Base-by-base conservation (phyloP, 1,140 invertebrate species). In the Chlorops oryzae region DNA sequence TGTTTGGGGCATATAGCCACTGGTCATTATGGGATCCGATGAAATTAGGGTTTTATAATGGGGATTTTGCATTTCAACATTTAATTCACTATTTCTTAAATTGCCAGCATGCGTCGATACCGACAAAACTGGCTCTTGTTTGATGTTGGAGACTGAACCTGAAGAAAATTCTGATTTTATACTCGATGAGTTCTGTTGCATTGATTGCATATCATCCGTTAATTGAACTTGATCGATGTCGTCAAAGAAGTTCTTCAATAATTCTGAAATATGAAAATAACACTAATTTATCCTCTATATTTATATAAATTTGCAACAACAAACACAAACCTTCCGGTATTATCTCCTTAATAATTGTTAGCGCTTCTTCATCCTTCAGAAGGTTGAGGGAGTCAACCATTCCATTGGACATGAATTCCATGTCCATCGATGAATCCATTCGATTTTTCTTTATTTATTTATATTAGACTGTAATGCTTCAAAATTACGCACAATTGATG, bases 321-420 rank as follows among this genome's bases (percentile, higher is more conserved):
- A 37, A 34, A 47, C 21, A 48, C 40, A 32, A 41, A 58, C 56
- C 56, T 5, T 58, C 52, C 17, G 63, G 57, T 32, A 70, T 52
- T 49, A 65, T 66, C 23, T 70, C 67, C 17, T 67, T 65, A 5
- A 68, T 62, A 9, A 70, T 56, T 5, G 63, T 63, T 2, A 70
- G 49, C 6, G 63, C 58, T 47, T 70, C 67, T 47, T 68, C 67
- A 32, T 63, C 55, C 41, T 64, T 65, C 40, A 66, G 64, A 28
- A 67, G 35, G 21, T 68, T 64, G 42, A 66, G 35, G 5, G 57
- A 54, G 34, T 62, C 63, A 9, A 53, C 55, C 46, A 61, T 50
- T 9, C 46, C 41, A 21, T 38, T 52, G 22, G 46, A 52, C 15
- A 57, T 54, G 12, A 63, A 51, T 15, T 59, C 63, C 54, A 63